Evolutionary conservation across 2,797 vertebrate species (phyloP).

Genomic region (Sternotherus odoratus): DNA sequence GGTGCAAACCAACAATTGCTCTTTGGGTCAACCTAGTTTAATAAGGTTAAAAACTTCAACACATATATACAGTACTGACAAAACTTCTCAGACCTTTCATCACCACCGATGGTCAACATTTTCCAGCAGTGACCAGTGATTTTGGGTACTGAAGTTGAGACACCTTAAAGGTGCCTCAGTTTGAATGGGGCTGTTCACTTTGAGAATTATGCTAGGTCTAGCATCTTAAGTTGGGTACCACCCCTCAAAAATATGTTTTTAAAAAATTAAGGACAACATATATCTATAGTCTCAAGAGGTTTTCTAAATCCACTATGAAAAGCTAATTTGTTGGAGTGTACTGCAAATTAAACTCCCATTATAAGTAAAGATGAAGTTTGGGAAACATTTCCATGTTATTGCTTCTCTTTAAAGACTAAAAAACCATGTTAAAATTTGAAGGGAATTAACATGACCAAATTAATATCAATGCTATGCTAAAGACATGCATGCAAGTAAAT

Average conservation of each 20-base stretch:
- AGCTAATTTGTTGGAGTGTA: background rate
- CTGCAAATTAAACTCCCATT: background rate
- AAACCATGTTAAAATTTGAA: background rate
- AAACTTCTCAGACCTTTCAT: background rate
- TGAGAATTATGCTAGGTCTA: background rate
- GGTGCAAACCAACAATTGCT: background rate
- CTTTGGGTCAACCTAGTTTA: background rate
- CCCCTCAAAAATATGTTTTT: background rate
- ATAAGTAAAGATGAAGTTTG: background rate
- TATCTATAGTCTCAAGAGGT: background rate
- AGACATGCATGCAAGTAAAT: background rate
- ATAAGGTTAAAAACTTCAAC: background rate
- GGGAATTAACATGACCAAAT: background rate
- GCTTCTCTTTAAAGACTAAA: background rate
- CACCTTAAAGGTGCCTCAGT: background rate
- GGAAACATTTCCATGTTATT: background rate
- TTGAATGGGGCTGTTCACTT: background rate
- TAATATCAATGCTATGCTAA: background rate
- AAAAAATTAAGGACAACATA: background rate
- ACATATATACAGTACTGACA: background rate
- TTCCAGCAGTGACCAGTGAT: background rate
- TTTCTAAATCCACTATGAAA: background rate
- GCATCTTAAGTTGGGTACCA: background rate
- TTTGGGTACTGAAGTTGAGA: background rate
- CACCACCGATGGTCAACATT: background rate